phyloP scores from a whole-genome alignment of 2,888 invertebrate genomes.

The Auanema freiburgensis region DNA sequence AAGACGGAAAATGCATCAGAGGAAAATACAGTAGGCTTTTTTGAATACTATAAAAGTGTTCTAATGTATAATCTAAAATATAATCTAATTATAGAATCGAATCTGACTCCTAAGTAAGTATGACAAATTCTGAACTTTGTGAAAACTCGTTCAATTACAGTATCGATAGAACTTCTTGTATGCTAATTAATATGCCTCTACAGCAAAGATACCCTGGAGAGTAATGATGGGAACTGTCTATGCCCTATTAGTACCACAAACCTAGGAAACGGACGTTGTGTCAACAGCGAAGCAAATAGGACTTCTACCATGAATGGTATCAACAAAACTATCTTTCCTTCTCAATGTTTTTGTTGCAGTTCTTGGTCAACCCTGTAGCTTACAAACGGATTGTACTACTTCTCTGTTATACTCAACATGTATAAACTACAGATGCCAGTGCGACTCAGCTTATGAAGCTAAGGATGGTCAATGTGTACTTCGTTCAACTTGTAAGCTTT shows the following conservation, averaged over 20 bases:
- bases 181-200: slow-evolving; percentile 24
- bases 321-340: not conserved
- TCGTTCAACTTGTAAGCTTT: not conserved
- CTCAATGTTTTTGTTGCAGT: not conserved
- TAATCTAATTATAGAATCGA: not conserved
- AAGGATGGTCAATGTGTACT: slow-evolving; percentile 4
- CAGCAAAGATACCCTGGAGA: slow-evolving; percentile 33
- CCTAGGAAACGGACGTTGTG: slow-evolving; percentile 12
- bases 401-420: slow-evolving; percentile 4
- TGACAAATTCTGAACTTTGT: not conserved
- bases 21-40: not conserved
- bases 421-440: slow-evolving; percentile 5
- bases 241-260: slow-evolving; percentile 14
- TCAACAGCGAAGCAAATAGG: not conserved
- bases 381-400: slow-evolving; percentile 8
- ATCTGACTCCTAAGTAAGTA: slow-evolving; percentile 38
- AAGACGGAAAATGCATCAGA: slow-evolving; percentile 4
- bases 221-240: slow-evolving; percentile 22
- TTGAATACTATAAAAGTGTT: too few relatives aligned
- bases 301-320: not conserved
- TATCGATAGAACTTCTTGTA: slow-evolving; percentile 42
- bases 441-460: not conserved
- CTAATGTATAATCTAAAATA: too few relatives aligned
- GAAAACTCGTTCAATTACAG: slow-evolving; percentile 30
- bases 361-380: slow-evolving; percentile 4